Evolutionary conservation across 2,888 invertebrate species (phyloP).

Genomic region (Agrypnus murinus): DNA sequence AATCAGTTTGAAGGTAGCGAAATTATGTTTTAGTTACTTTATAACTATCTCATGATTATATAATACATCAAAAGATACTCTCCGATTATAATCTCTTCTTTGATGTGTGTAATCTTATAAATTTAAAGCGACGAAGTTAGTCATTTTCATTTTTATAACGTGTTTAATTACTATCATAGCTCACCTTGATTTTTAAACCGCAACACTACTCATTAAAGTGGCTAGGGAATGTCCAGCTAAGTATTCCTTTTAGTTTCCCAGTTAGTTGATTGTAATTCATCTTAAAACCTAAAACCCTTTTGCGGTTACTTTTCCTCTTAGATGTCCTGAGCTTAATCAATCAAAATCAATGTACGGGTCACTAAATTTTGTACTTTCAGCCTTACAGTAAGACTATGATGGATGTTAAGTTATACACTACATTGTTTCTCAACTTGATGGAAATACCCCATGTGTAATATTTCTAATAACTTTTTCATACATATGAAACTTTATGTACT

Average conservation of each 20-base stretch:
- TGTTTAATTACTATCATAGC: no score
- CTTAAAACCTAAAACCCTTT: background rate
- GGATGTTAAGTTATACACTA: background rate
- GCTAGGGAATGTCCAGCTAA: constrained; percentile 12
- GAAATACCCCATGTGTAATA: no score
- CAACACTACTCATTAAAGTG: background rate
- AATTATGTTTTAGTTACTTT: background rate
- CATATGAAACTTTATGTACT: no score
- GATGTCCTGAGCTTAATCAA: constrained; percentile 5
- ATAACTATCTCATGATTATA: no score
- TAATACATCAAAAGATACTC: background rate
- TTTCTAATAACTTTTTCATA: no score
- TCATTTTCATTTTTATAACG: no score
- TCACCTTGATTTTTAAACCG: no score
- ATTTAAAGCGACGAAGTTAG: no score
- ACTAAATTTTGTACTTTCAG: constrained; percentile 3
- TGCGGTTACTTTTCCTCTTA: constrained; percentile 5
- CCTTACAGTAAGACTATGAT: constrained; percentile 1
- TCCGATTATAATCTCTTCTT: no score
- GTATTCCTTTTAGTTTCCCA: background rate
- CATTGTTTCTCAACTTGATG: no score
- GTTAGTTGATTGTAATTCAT: background rate
- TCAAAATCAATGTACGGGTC: constrained; percentile 3
- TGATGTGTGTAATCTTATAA: no score
- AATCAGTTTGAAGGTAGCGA: background rate